Evolutionary conservation across 2,888 invertebrate genomes (phyloP).

Genomic region (Ditylenchus weischeri): DNA sequence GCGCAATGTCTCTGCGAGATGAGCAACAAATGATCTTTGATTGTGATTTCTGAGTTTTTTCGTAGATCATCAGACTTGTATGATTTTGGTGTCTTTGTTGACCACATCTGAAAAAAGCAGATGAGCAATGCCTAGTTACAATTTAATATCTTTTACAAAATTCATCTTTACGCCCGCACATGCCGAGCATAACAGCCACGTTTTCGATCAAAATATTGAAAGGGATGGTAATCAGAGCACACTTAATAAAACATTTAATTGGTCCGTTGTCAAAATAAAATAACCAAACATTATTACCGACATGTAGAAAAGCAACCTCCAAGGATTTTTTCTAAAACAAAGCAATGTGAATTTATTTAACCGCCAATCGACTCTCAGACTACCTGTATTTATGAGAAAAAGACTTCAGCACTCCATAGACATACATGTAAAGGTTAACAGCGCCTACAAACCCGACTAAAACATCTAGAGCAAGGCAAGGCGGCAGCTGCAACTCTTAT

Average conservation of each 20-base stretch:
- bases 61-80: slow-evolving; percentile 11
- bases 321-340: slow-evolving; percentile 48
- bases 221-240: slow-evolving; percentile 84
- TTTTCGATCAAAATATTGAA: slow-evolving; percentile 91
- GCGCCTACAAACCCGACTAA: slow-evolving; percentile 85
- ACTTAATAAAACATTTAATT: slow-evolving; percentile 57
- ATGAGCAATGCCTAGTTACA: no score
- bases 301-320: slow-evolving; percentile 51
- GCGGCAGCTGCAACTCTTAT: slow-evolving; percentile 65
- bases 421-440: slow-evolving; percentile 93
- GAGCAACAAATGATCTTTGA: no score
- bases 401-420: slow-evolving; percentile 93
- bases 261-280: no score
- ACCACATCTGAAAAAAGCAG: slow-evolving; percentile 70
- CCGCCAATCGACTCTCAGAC: slow-evolving; percentile 14
- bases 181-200: slow-evolving; percentile 88
- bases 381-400: slow-evolving; percentile 68
- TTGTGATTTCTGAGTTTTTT: slow-evolving; percentile 1
- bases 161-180: slow-evolving; percentile 88
- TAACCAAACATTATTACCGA: slow-evolving; percentile 54
- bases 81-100: slow-evolving; percentile 71
- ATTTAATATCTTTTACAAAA: slow-evolving; percentile 66
- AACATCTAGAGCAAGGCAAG: slow-evolving; percentile 73
- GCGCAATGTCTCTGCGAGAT: background rate
- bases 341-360: slow-evolving; percentile 3